These are phyloP conservation scores for Ovis canadensis DNA, from an alignment of 2,113 vertebrate species.

Conservation along the genomic window DNA sequence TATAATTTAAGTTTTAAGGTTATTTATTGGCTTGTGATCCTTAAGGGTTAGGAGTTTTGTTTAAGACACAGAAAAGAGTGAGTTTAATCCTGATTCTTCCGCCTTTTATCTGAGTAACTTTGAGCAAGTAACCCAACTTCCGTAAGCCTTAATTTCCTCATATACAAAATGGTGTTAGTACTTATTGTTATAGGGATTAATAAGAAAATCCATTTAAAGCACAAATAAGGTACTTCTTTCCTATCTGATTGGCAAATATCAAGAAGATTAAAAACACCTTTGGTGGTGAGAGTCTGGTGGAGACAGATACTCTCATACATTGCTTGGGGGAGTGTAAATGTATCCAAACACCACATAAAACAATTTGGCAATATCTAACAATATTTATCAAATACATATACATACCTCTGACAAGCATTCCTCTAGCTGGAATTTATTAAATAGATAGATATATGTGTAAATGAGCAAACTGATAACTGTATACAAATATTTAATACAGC, in stretches of 20 bases:
- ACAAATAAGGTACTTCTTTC: neutral
- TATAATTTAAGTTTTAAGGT: neutral
- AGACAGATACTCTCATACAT: neutral
- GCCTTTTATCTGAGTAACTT: conserved; percentile 4
- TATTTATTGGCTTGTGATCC: neutral
- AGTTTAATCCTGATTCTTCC: neutral
- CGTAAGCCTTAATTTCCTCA: neutral
- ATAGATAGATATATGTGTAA: neutral
- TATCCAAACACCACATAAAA: neutral
- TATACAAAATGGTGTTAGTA: neutral
- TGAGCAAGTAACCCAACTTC: neutral
- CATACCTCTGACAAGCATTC: neutral
- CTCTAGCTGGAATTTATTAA: neutral
- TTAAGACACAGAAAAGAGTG: neutral
- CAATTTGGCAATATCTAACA: neutral
- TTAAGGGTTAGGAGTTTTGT: neutral
- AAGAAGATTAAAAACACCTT: neutral
- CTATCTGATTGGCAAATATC: neutral
- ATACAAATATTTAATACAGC: neutral
- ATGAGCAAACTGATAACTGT: neutral
- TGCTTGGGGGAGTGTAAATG: neutral
- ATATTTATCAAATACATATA: neutral
- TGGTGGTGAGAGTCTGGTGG: neutral
- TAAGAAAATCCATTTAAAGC: neutral
- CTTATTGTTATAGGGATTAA: neutral